Conservation (phyloP, 64 coral and sea anemone species). For the Pocillopora damicornis region DNA sequence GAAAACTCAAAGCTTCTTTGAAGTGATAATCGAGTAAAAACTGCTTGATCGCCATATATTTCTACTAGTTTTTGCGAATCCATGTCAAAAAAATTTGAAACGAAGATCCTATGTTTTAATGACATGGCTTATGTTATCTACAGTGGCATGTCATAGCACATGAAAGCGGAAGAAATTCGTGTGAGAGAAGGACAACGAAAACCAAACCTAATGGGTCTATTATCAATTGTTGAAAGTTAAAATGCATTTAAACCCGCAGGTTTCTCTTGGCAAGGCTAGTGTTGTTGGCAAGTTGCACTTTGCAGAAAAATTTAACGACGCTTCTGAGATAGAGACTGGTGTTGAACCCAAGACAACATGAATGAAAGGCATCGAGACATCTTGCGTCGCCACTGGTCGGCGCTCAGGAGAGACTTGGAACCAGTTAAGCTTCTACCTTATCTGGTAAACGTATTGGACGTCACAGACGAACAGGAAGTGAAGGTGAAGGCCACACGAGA, state of each 20-base stretch:
- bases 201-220: no score
- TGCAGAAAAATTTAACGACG: background rate
- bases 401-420: conserved; percentile 60
- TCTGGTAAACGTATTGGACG: conserved; percentile 55
- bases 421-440: conserved; percentile 53
- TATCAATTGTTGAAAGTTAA: no score
- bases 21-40: background rate
- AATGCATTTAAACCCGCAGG: no score
- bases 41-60: background rate
- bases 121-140: background rate
- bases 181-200: no score
- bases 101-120: background rate
- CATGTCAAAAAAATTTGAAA: background rate
- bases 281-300: background rate
- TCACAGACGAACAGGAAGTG: conserved; percentile 55
- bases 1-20: background rate
- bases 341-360: conserved; percentile 16
- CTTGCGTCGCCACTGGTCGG: conserved; percentile 38
- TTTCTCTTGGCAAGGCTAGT: no score
- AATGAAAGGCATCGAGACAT: conserved; percentile 55
- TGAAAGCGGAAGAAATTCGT: no score
- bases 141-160: no score
- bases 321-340: background rate
- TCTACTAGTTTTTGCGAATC: background rate
- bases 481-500: conserved; percentile 45